phyloP scores from a whole-genome alignment of 37 sponge, comb jelly and placozoan genomes.

The Mnemiopsis leidyi region DNA sequence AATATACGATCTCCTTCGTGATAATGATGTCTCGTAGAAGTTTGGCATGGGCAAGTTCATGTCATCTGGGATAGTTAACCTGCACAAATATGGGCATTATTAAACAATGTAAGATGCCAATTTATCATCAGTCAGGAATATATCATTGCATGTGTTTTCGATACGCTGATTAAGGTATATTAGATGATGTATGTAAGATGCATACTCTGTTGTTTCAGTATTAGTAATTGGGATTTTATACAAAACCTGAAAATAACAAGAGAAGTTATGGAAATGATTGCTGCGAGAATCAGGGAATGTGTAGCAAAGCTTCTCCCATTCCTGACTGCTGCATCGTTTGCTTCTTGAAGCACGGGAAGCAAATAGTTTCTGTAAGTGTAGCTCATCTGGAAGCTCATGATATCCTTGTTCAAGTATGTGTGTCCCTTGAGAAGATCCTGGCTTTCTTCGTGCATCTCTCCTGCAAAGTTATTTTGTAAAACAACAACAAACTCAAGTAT shows the following conservation, averaged over 20 bases:
- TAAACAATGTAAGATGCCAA: no score
- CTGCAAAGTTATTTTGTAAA: background rate
- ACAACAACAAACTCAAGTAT: no score
- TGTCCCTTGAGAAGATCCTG: background rate
- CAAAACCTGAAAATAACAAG: no score
- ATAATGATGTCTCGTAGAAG: background rate
- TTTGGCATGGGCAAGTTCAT: background rate
- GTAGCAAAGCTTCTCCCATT: no score
- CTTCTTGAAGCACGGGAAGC: background rate
- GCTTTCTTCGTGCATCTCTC: background rate
- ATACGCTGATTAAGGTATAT: no score
- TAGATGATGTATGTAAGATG: no score
- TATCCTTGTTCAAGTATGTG: background rate
- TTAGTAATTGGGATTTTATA: no score
- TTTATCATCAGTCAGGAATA: no score
- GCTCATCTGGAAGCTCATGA: background rate
- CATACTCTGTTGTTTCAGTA: no score
- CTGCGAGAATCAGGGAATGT: background rate
- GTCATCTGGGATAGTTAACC: background rate
- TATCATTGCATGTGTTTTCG: no score
- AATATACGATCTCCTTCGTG: background rate
- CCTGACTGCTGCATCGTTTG: background rate
- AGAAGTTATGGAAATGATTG: no score
- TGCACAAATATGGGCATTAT: no score
- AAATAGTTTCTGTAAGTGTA: background rate